These are phyloP conservation scores for Tetheella fluctuosa DNA, from an alignment of 2,888 invertebrate species.

Conservation along the genomic window DNA sequence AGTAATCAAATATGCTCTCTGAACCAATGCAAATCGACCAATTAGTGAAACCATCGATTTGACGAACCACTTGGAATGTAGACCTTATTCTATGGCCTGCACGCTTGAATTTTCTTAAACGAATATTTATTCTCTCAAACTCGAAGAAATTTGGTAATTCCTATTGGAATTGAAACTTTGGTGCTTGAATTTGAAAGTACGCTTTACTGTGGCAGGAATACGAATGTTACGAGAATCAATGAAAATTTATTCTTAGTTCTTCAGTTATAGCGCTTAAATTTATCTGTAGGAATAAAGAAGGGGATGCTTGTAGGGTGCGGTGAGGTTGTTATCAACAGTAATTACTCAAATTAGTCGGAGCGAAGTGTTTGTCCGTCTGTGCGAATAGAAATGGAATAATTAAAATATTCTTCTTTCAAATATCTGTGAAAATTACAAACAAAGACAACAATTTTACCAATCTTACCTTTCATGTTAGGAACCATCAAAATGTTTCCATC, in stretches of 20 bases:
- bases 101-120: constrained; percentile 15
- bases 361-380: constrained; percentile 41
- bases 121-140: neutral
- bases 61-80: constrained; percentile 25
- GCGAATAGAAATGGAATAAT: constrained; percentile 21
- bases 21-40: constrained; percentile 59
- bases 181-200: constrained; percentile 4
- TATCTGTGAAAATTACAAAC: neutral
- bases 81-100: constrained; percentile 24
- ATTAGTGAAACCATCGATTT: constrained; percentile 47
- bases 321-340: constrained; percentile 60
- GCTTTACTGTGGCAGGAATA: neutral
- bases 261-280: constrained; percentile 29
- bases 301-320: constrained; percentile 43
- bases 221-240: neutral
- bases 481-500: too few relatives aligned
- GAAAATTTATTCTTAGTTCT: neutral
- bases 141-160: neutral
- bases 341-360: constrained; percentile 74
- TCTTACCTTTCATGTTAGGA: too few relatives aligned
- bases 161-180: constrained; percentile 16
- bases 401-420: neutral
- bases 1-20: neutral
- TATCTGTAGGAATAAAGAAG: constrained; percentile 21
- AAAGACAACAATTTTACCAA: neutral